Evolutionary conservation across 2,888 invertebrate genomes (phyloP).

Genomic region (Chorisops tibialis): DNA sequence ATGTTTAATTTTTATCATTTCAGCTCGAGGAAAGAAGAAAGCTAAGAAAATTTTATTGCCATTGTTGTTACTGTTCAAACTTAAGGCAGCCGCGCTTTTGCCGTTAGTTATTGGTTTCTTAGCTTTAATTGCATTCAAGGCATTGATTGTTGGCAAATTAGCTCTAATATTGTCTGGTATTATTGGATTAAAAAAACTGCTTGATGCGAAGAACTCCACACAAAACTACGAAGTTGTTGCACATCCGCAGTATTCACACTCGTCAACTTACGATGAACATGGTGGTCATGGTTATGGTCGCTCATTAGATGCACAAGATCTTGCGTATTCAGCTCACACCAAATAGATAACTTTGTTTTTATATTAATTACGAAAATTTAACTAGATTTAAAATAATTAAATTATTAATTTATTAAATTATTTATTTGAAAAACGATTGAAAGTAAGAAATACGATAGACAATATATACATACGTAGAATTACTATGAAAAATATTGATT

Average conservation of each 20-base stretch:
- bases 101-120: slow-evolving; percentile 74
- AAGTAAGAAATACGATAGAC: too few relatives aligned
- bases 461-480: too few relatives aligned
- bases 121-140: slow-evolving; percentile 79
- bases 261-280: slow-evolving; percentile 54
- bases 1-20: slow-evolving; percentile 35
- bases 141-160: slow-evolving; percentile 77
- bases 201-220: slow-evolving; percentile 65
- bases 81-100: slow-evolving; percentile 75
- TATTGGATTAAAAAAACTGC: slow-evolving; percentile 69
- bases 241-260: slow-evolving; percentile 63
- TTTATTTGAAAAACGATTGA: too few relatives aligned
- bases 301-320: slow-evolving; percentile 62
- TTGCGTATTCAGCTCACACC: slow-evolving; percentile 69
- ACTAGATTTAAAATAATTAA: too few relatives aligned
- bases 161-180: slow-evolving; percentile 73
- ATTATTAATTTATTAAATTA: too few relatives aligned
- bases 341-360: slow-evolving; percentile 40
- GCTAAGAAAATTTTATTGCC: slow-evolving; percentile 72
- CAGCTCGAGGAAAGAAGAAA: slow-evolving; percentile 71
- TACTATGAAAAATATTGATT: too few relatives aligned
- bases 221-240: slow-evolving; percentile 76
- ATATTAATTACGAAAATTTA: too few relatives aligned
- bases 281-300: slow-evolving; percentile 61
- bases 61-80: slow-evolving; percentile 70